These are phyloP conservation scores for Myotis myotis DNA, from an alignment of 2,797 vertebrate species.

Conservation along the genomic window DNA sequence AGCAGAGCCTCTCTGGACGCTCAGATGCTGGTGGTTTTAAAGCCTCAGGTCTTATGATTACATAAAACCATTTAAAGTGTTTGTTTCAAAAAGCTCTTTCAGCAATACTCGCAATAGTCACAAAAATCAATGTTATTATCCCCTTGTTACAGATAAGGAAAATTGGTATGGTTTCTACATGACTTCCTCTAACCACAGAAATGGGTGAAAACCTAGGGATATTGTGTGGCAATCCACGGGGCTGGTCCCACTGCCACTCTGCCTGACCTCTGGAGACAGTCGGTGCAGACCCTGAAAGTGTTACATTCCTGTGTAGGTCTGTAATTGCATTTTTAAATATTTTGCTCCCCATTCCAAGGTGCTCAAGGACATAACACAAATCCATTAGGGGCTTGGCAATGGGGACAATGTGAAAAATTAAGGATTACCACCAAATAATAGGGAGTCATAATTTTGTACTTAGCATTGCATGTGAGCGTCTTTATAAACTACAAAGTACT, in stretches of 20 bases:
- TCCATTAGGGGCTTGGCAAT: not conserved
- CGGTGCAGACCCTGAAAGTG: not conserved
- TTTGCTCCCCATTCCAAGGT: not conserved
- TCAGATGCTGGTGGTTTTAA: slow-evolving; percentile 34
- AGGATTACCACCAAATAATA: not conserved
- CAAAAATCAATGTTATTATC: slow-evolving; percentile 47
- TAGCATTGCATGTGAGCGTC: not conserved
- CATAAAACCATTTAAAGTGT: slow-evolving; percentile 58
- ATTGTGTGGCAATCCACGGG: not conserved
- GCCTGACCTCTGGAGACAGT: not conserved
- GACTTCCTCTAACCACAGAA: not conserved
- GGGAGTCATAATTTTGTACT: not conserved
- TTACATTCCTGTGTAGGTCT: not conserved
- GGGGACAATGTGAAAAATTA: not conserved
- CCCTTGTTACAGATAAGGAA: slow-evolving; percentile 36
- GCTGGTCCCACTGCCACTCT: not conserved
- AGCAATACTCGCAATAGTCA: slow-evolving; percentile 35
- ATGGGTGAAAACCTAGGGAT: not conserved
- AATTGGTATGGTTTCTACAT: not conserved
- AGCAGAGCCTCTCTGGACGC: not conserved
- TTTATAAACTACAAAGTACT: not conserved
- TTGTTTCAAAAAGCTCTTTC: slow-evolving; percentile 51
- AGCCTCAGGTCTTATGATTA: slow-evolving; percentile 37
- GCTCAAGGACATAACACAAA: not conserved
- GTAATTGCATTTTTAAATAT: not conserved